Evolutionary conservation across 2,113 vertebrate species (phyloP).

Genomic region (Cavia porcellus): DNA sequence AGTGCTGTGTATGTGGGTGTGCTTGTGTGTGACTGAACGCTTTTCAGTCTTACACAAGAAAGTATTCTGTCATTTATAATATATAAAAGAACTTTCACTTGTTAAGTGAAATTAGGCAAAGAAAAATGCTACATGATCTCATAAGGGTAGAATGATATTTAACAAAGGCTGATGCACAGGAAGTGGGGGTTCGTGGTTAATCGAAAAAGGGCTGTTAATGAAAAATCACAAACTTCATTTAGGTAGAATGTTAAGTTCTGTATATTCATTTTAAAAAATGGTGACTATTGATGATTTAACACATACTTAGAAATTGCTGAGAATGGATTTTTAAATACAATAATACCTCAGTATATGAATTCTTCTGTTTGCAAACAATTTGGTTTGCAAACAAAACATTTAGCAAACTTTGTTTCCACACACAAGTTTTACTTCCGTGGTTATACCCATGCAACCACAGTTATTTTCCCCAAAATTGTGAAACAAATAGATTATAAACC

Average conservation of each 20-base stretch:
- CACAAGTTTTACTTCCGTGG: neutral
- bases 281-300: neutral
- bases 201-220: neutral
- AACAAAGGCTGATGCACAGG: fast-evolving
- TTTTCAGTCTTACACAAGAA: neutral
- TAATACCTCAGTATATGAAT: neutral
- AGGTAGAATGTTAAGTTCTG: neutral
- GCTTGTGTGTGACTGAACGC: neutral
- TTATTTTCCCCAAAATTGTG: neutral
- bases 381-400: neutral
- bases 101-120: neutral
- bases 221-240: neutral
- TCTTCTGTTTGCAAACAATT: neutral
- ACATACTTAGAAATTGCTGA: neutral
- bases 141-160: neutral
- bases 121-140: neutral
- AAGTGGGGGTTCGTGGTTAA: neutral
- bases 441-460: neutral
- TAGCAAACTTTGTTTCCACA: neutral
- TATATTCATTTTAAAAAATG: neutral
- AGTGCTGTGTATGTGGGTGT: neutral
- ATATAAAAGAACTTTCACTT: neutral
- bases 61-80: neutral
- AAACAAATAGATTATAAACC: neutral
- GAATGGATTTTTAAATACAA: neutral